phyloP scores from a whole-genome alignment of 2,888 invertebrate genomes.

The Drosophila tripunctata region DNA sequence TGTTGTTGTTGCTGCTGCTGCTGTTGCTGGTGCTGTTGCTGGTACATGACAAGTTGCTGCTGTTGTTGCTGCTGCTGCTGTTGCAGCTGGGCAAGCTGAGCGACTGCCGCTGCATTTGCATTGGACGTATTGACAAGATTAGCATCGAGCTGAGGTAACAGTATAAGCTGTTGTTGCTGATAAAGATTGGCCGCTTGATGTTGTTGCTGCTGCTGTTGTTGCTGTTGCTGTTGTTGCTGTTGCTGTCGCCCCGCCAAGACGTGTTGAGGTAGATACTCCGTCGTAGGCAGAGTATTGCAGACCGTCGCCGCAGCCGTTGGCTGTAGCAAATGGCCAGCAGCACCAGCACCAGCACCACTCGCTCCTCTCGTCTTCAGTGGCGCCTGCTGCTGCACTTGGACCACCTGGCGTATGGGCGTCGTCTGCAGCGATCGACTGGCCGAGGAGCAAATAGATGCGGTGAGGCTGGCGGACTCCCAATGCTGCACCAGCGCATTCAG shows the following conservation, averaged over 20 bases:
- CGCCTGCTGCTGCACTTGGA: slow-evolving; percentile 69
- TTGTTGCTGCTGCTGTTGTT: slow-evolving; percentile 46
- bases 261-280: slow-evolving; percentile 83
- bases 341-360: slow-evolving; percentile 31
- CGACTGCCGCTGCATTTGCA: slow-evolving; percentile 78
- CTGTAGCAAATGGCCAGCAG: slow-evolving; percentile 58
- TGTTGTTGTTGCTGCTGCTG: slow-evolving; percentile 65
- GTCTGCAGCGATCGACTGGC: slow-evolving; percentile 86
- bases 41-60: slow-evolving; percentile 57
- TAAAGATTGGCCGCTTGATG: slow-evolving; percentile 53
- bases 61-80: slow-evolving; percentile 67
- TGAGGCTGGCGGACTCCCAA: slow-evolving; percentile 90
- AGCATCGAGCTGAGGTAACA: slow-evolving; percentile 77
- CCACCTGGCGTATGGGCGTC: slow-evolving; percentile 85
- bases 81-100: slow-evolving; percentile 76
- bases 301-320: slow-evolving; percentile 61
- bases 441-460: slow-evolving; percentile 85
- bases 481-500: slow-evolving; percentile 89
- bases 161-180: slow-evolving; percentile 55
- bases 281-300: slow-evolving; percentile 57
- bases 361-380: slow-evolving; percentile 69
- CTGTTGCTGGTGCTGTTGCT: slow-evolving; percentile 66
- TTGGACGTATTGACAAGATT: slow-evolving; percentile 81
- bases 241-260: slow-evolving; percentile 68
- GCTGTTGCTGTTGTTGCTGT: slow-evolving; percentile 33